Evolutionary conservation across 2,888 invertebrate species (phyloP), one percentile per base, ranked within the genome.

Genomic region (Cotesia congregata): DNA sequence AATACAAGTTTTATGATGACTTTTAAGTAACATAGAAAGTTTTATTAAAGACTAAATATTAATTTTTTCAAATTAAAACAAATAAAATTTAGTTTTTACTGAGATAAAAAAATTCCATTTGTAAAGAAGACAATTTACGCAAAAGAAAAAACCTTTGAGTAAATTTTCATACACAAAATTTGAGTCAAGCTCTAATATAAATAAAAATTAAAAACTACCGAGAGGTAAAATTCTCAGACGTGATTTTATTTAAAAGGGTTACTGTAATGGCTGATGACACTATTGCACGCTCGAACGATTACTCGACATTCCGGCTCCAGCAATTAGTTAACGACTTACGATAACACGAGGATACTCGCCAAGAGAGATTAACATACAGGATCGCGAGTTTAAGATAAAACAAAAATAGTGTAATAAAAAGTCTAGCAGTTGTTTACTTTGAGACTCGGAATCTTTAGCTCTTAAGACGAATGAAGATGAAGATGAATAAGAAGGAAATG

Each of bases 211-310:
- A 30, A 30, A 30, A 30, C 30, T 30, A 30, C 30, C 30, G 30
- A 50, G 50, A 50, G 50, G 50, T 50, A 12, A 7, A 30, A 72
- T 15, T 72, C 67, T 50, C 9, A 9, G 65, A 30, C 38, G n/a
- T 67, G 15, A 67, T 64, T 81, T 81, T 82, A 50, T 50, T 50
- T 50, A 50, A 50, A 50, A 50, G 50, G 50, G 50, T 50, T 50
- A 50, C 50, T 50, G 12, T 83, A 85, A 82, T 82, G 79, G 78
- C 77, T 80, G 82, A 81, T 81, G 82, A 83, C 84, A 83, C 79
- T 75, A 75, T 79, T 74, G 61, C 79, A 78, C 80, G 78, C 77
- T 80, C 82, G 76, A 74, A 69, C 50, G 69, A 68, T n/a, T 74
- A 65, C 41, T 74, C 40, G 67, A 77, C 67, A 77, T 77, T 67